Percentiles rank a stretch among this genome's conserved stretches.
Evolutionary conservation across 2,888 invertebrate genomes (phyloP).

Genomic region (Agrotis exclamationis): DNA sequence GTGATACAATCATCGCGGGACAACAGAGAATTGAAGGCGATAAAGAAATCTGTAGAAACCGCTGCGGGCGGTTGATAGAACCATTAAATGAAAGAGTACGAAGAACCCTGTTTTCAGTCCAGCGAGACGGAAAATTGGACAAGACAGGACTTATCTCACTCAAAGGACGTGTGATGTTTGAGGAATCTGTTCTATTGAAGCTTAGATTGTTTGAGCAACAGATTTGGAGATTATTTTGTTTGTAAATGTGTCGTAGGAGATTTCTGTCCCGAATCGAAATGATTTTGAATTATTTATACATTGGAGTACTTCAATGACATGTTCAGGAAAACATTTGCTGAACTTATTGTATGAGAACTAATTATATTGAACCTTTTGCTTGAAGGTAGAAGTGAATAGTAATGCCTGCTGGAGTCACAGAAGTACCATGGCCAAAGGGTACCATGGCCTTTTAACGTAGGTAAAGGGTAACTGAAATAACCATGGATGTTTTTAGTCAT

Average conservation of each 20-base stretch:
- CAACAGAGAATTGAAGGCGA: not conserved
- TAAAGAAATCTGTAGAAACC: slow-evolving; percentile 40
- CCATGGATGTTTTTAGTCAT: no score
- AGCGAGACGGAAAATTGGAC: slow-evolving; percentile 70
- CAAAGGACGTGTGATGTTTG: slow-evolving; percentile 52
- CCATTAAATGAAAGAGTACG: slow-evolving; percentile 56
- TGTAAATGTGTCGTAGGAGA: not conserved
- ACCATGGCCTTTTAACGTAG: no score
- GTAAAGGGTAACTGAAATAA: no score
- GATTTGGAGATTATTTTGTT: slow-evolving; percentile 17
- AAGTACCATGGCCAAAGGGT: no score
- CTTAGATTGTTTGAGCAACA: slow-evolving; percentile 16
- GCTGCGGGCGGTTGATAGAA: slow-evolving; percentile 34
- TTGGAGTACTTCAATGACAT: no score
- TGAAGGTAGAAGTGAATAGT: no score
- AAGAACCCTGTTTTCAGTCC: slow-evolving; percentile 65
- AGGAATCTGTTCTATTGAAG: slow-evolving; percentile 23
- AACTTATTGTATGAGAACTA: no score
- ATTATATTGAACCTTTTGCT: no score
- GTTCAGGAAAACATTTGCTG: no score
- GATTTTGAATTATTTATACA: not conserved
- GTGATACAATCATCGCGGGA: slow-evolving; percentile 2
- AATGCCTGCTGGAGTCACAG: no score
- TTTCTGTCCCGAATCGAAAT: not conserved
- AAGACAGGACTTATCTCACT: slow-evolving; percentile 64